Percentiles rank a stretch among this genome's conserved stretches.
Evolutionary conservation across 2,888 invertebrate genomes (phyloP).

Genomic region (Stenoptilia bipunctidactyla): DNA sequence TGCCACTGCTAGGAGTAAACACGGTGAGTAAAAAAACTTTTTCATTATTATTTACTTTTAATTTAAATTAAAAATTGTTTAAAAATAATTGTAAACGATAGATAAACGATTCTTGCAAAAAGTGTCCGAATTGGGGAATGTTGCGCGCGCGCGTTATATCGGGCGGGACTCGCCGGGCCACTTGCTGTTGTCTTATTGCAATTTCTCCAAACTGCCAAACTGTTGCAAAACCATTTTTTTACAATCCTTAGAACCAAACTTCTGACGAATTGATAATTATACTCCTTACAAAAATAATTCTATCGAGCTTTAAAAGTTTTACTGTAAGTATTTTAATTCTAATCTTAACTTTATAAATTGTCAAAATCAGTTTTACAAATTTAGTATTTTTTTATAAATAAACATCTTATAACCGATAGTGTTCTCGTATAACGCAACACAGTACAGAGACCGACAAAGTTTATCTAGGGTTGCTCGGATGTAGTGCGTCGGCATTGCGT

Average conservation of each 20-base stretch:
- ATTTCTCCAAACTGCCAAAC: conserved; percentile 42
- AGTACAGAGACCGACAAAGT: conserved; percentile 68
- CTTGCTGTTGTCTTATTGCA: conserved; percentile 54
- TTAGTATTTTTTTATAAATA: no score
- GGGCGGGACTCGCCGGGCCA: conserved; percentile 33
- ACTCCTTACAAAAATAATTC: no score
- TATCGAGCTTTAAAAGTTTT: no score
- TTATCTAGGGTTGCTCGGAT: conserved; percentile 62
- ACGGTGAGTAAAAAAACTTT: conserved; percentile 34
- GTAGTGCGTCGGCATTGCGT: conserved; percentile 59
- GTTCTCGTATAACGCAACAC: background rate
- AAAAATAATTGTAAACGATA: no score
- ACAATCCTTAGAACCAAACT: no score
- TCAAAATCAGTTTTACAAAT: no score
- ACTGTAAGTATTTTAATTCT: no score
- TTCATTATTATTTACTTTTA: no score
- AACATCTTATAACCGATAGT: background rate
- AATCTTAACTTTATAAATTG: no score
- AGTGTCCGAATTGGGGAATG: conserved; percentile 31
- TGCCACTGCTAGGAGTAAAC: conserved; percentile 41
- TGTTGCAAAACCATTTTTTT: conserved; percentile 15
- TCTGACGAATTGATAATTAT: no score
- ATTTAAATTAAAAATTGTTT: no score
- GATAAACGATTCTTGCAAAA: no score
- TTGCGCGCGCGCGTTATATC: conserved; percentile 19